phyloP scores from a whole-genome alignment of 2,113 vertebrate species.

The Chaetorhynchus papuensis region DNA sequence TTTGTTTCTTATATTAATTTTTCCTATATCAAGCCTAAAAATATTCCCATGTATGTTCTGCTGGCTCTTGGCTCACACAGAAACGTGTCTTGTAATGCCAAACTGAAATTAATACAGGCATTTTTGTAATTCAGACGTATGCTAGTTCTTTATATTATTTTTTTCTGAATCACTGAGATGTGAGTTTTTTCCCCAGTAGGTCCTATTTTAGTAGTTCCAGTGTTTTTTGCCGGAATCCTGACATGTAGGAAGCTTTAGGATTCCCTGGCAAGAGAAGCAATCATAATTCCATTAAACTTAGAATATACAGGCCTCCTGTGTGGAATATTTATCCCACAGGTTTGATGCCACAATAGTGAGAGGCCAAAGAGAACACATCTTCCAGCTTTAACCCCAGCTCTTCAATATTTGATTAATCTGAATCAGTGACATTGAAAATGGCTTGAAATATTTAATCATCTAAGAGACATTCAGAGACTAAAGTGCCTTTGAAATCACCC shows the following conservation, averaged over 20 bases:
- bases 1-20: background rate
- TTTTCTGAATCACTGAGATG: background rate
- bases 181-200: background rate
- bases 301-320: background rate
- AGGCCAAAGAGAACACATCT: background rate
- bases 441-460: background rate
- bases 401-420: constrained; percentile 2
- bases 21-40: background rate
- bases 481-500: background rate
- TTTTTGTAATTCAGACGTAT: background rate
- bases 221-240: background rate
- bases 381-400: background rate
- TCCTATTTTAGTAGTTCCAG: background rate
- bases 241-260: background rate
- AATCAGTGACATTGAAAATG: background rate
- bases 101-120: background rate
- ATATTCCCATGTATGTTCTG: background rate
- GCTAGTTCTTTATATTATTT: background rate
- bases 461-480: background rate
- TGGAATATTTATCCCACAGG: background rate
- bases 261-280: background rate
- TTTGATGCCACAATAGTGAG: background rate
- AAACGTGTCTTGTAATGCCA: background rate
- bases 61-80: background rate
- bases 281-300: background rate